A percentile compares a stretch with the other conserved stretches of the same genome.
Conservation (phyloP, 2,888 invertebrate genomes). For the Lingula anatina region DNA sequence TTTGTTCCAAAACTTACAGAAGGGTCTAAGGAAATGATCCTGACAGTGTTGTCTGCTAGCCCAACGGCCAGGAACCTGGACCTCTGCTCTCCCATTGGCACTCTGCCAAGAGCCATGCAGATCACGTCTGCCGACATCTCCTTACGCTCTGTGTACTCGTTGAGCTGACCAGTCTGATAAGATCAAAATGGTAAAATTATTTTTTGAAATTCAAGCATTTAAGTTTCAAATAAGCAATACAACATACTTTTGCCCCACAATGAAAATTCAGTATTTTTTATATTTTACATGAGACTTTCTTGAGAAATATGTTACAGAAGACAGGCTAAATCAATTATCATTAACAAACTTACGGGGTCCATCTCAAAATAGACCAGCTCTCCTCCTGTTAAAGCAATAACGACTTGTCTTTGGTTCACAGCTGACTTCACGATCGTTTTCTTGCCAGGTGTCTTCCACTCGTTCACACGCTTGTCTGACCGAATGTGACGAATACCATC, state of each 20-base stretch:
- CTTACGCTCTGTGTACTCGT: conserved; percentile 96
- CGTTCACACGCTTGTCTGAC: conserved; percentile 95
- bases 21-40: conserved; percentile 95
- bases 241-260: neutral
- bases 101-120: conserved; percentile 95
- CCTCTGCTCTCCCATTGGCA: conserved; percentile 89
- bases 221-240: neutral
- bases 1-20: conserved; percentile 66
- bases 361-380: conserved; percentile 99
- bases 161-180: conserved; percentile 88
- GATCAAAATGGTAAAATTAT: conserved; percentile 31
- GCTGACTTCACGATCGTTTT: conserved; percentile 96
- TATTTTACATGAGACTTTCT: no score
- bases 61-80: conserved; percentile 95
- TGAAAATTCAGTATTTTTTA: neutral
- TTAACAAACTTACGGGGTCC: conserved; percentile 80
- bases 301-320: no score
- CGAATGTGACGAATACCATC: conserved; percentile 98
- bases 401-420: conserved; percentile 96
- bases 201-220: neutral
- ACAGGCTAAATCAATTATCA: no score
- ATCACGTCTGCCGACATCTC: conserved; percentile 95
- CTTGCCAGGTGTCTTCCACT: conserved; percentile 98
- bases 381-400: conserved; percentile 93
- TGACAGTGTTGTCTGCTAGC: conserved; percentile 90